phyloP scores from a whole-genome alignment of 1,140 invertebrate genomes.

The Zophobas morio region DNA sequence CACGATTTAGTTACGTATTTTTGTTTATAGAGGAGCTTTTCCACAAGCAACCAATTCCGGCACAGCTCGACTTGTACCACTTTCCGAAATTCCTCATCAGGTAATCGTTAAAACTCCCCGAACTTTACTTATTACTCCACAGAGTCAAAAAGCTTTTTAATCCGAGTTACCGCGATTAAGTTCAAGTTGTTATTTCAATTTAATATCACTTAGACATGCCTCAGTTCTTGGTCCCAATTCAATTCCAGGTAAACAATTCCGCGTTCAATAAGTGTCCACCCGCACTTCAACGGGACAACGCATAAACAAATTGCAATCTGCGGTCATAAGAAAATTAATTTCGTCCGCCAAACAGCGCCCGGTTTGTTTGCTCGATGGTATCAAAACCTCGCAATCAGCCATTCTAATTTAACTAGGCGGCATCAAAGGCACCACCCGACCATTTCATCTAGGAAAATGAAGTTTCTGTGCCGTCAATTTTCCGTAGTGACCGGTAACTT shows the following conservation, averaged over 20 bases:
- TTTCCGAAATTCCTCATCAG: slow-evolving; percentile 19
- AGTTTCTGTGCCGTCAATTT: slow-evolving; percentile 47
- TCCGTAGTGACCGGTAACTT: slow-evolving; percentile 46
- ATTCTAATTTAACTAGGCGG: slow-evolving; percentile 49
- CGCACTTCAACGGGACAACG: background rate
- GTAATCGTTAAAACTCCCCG: slow-evolving; percentile 19
- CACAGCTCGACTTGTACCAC: background rate
- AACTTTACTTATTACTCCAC: slow-evolving; percentile 27
- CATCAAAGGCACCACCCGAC: slow-evolving; percentile 40
- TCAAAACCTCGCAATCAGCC: slow-evolving; percentile 47
- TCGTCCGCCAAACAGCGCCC: slow-evolving; percentile 1
- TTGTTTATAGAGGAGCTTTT: too few relatives aligned
- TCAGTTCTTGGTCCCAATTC: slow-evolving; percentile 7
- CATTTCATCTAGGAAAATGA: slow-evolving; percentile 42
- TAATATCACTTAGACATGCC: slow-evolving; percentile 40
- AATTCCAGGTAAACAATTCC: slow-evolving; percentile 19
- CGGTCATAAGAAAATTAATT: slow-evolving; percentile 19
- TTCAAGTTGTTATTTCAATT: slow-evolving; percentile 38
- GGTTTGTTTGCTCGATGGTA: slow-evolving; percentile 34
- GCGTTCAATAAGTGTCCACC: too few relatives aligned
- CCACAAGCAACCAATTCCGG: too few relatives aligned
- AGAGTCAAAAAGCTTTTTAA: slow-evolving; percentile 38
- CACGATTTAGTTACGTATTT: too few relatives aligned
- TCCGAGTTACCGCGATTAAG: slow-evolving; percentile 39
- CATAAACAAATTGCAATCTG: slow-evolving; percentile 21